Evolutionary conservation across 1,140 invertebrate genomes (phyloP), one percentile per base, ranked within the genome.

Genomic region (Xylocopa sonorina): DNA sequence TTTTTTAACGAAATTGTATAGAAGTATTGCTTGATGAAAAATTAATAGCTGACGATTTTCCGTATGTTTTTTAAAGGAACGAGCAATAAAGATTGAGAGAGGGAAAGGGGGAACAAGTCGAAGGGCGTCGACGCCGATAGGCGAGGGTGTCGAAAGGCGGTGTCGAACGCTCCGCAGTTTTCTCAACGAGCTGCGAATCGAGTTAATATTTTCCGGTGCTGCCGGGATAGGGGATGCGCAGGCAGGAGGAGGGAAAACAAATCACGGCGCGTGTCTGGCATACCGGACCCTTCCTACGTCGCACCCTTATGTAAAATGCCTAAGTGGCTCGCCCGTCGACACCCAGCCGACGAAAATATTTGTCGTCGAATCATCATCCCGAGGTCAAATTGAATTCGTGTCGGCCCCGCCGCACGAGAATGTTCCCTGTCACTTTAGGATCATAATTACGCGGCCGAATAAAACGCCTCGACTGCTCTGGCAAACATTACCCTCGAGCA

Each of bases 221-320:
- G 77, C 18, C 53, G 58, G 68, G 67, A 53, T 78, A 68, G 71
- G 69, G 69, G 71, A 63, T 72, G 81, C 77, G 57, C 43, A 29
- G 68, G 41, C 73, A 32, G 62, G 64, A 87, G 82, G 81, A 86
- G 89, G 84, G 87, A 87, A 90, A 91, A 91, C 89, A 92, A 92
- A 92, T 92, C 91, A 91, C 90, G 76, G 80, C 88, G 90, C 91
- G 89, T 91, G 91, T 89, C 88, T 91, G 82, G 87, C 90, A 92
- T 92, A 91, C 91, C 91, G 88, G 89, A 90, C 88, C 88, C 89
- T 91, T 89, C 76, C 85, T 85, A 73, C 85, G 85, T 89, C 85
- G 86, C 89, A 91, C 91, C 91, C 91, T 91, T 89, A 90, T 91
- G 90, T 91, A 91, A 92, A 91, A 89, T 82, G 85, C 81, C 87